Percentiles rank a stretch among this genome's conserved stretches.
phyloP scores from a whole-genome alignment of 2,888 invertebrate species.

The Argyra leucocephala region DNA sequence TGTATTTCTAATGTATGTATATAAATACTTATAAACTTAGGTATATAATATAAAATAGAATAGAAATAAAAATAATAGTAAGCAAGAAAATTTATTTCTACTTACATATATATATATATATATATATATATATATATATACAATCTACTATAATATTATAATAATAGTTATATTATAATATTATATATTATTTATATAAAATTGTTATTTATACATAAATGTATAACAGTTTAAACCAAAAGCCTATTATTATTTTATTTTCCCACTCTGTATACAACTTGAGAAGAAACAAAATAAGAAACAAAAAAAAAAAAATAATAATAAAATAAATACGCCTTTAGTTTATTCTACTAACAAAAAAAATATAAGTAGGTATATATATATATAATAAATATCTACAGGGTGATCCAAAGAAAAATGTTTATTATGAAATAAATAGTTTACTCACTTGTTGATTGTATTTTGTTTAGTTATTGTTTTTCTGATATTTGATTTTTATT shows the following conservation, averaged over 20 bases:
- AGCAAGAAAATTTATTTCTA: not conserved
- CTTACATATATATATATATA: not conserved
- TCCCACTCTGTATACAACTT: not conserved
- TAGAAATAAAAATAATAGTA: not conserved
- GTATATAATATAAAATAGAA: not conserved
- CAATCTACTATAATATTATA: too few relatives aligned
- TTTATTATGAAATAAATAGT: too few relatives aligned
- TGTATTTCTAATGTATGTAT: too few relatives aligned
- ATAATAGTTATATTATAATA: too few relatives aligned
- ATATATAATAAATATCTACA: not conserved
- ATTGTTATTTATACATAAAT: not conserved
- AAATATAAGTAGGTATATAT: not conserved
- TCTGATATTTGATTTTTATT: too few relatives aligned
- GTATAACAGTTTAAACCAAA: not conserved
- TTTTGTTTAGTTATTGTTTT: too few relatives aligned
- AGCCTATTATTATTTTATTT: slow-evolving; percentile 1
- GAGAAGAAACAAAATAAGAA: too few relatives aligned
- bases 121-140: not conserved
- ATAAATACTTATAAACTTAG: too few relatives aligned
- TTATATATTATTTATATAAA: not conserved
- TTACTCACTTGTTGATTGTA: too few relatives aligned
- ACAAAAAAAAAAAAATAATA: too few relatives aligned
- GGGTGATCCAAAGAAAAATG: not conserved
- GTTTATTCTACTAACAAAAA: not conserved
- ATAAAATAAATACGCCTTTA: not conserved